phyloP scores from a whole-genome alignment of 1,140 invertebrate genomes.

The Myzus persicae region DNA sequence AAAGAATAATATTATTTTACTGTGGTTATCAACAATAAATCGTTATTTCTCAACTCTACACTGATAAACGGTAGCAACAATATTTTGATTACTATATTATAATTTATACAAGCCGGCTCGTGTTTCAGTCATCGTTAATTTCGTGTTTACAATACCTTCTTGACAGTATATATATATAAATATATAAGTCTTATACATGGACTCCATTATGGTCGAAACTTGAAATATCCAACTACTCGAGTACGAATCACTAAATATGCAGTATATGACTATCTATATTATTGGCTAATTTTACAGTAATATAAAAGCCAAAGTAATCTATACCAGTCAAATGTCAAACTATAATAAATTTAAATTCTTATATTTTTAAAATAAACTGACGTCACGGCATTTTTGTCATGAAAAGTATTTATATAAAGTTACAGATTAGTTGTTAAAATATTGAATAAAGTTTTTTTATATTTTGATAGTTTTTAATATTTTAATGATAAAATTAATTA shows the following conservation, averaged over 20 bases:
- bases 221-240: background rate
- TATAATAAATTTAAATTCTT: too few relatives aligned
- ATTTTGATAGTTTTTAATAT: background rate
- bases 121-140: constrained; percentile 12
- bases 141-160: background rate
- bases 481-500: background rate
- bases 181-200: too few relatives aligned
- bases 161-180: background rate
- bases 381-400: background rate
- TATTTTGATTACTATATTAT: background rate
- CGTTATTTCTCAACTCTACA: background rate
- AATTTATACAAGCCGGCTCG: background rate
- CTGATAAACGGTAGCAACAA: background rate
- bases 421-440: background rate
- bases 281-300: background rate
- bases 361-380: background rate
- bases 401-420: background rate
- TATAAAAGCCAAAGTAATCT: background rate
- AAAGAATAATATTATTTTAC: background rate
- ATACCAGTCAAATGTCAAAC: too few relatives aligned
- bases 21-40: background rate
- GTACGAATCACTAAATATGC: background rate
- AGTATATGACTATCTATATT: background rate
- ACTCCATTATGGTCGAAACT: too few relatives aligned
- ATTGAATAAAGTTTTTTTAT: background rate